Evolutionary conservation across 2,113 vertebrate species (phyloP), one percentile per base, ranked within the genome.

Genomic region (Nycticryphes semicollaris): DNA sequence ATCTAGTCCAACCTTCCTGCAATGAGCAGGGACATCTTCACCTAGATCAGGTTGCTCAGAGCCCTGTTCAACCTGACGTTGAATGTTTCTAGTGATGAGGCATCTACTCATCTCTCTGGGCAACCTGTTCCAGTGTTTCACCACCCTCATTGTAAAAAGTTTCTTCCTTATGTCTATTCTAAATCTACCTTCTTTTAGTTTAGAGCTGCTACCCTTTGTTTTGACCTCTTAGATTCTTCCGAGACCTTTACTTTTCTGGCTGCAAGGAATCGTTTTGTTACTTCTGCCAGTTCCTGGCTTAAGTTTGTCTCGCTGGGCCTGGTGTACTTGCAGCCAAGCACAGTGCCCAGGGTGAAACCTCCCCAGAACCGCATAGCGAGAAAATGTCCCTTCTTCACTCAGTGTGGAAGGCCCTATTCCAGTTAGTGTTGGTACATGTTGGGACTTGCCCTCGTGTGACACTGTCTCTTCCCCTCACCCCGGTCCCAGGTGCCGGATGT

Each of bases 401-500:
- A 45, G 8, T 74, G 73, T 69, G 50, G 57, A 57, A 72, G 23
- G 74, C 74, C 64, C 59, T 23, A 0, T 57, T 57, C 16, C 85
- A 45, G 64, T 89, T 91, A 89, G 77, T 67, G 73, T 28, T 94
- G 57, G n/a, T 81, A 48, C 22, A 14, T 75, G 4, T 9, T 69
- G 57, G 88, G 78, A 50, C 85, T 57, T 30, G 53, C 31, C 73
- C 62, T 84, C 16, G 0, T 45, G 48, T 97, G 94, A 97, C 81
- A 8, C 77, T 97, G 39, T 97, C 79, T 73, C 94, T 97, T 95
- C 94, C 93, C 97, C 96, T 97, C 92, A 1, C 75, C 92, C 94
- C 95, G 97, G 96, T 98, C 98, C 94, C 96, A 99, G 99, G 98
- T 99, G 99, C 98, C 99, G 99, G 99, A 99, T 99, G 99, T 99